phyloP scores from a whole-genome alignment of 2,888 invertebrate genomes.

The Cotesia congregata region DNA sequence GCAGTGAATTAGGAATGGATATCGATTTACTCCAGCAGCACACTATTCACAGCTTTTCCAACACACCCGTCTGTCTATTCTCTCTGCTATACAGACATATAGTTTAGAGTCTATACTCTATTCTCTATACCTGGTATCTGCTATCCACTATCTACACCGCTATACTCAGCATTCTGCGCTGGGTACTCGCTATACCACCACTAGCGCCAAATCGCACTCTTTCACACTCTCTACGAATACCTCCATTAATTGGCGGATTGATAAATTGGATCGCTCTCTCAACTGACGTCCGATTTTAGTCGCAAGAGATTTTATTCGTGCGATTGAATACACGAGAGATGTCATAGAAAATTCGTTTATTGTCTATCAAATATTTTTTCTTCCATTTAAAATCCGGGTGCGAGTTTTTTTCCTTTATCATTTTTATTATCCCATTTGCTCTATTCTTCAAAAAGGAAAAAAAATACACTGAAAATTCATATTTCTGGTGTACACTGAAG shows the following conservation, averaged over 20 bases:
- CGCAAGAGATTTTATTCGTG: conserved; percentile 24
- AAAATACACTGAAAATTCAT: conserved; percentile 28
- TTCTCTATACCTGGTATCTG: conserved; percentile 9
- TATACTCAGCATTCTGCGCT: neutral
- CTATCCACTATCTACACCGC: neutral
- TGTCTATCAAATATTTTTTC: neutral
- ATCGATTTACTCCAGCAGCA: conserved; percentile 30
- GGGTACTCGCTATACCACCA: neutral
- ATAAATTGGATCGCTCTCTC: conserved; percentile 41
- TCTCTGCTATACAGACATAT: neutral
- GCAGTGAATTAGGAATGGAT: conserved; percentile 39
- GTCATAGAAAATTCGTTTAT: conserved; percentile 22
- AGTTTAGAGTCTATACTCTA: neutral
- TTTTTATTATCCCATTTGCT: neutral
- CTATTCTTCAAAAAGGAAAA: neutral
- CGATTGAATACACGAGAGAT: conserved; percentile 25
- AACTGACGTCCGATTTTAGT: conserved; percentile 27
- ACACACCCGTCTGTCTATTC: conserved; percentile 11
- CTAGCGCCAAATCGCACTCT: conserved; percentile 12
- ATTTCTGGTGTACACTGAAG: neutral
- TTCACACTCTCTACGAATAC: conserved; percentile 29
- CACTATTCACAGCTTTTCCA: neutral
- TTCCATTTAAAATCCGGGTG: neutral
- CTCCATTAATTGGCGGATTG: conserved; percentile 40
- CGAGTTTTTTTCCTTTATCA: conserved; percentile 6